Conservation (phyloP, 2,797 vertebrate genomes). For the Anomalospiza imberbis region DNA sequence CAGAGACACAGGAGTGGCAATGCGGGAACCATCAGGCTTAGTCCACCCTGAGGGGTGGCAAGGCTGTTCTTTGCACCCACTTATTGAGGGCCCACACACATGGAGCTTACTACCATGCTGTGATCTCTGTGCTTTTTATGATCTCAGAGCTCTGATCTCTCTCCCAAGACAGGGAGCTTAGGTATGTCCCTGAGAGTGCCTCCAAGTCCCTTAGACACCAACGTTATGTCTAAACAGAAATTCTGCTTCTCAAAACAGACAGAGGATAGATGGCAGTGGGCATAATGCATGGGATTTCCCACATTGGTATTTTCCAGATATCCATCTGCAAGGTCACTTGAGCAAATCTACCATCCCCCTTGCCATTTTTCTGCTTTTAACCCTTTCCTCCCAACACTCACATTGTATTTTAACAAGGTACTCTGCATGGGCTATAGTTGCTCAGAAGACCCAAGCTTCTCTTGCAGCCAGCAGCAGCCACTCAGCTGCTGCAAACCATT, state of each 20-base stretch:
- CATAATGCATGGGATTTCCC: background rate
- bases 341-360: background rate
- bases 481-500: background rate
- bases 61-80: background rate
- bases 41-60: too few species aligned
- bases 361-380: background rate
- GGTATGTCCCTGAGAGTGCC: background rate
- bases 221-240: accelerated
- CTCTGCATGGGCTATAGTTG: background rate
- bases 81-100: accelerated
- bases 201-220: background rate
- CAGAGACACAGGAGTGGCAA: background rate
- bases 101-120: background rate
- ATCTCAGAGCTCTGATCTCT: background rate
- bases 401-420: background rate
- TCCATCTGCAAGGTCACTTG: background rate
- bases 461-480: background rate
- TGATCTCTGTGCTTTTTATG: background rate
- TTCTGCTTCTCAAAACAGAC: background rate
- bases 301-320: background rate
- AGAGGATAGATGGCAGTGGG: background rate
- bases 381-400: background rate
- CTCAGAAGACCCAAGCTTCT: background rate
- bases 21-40: accelerated
- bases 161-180: background rate